A percentile compares a stretch with the other conserved stretches of the same genome.
Evolutionary conservation across 2,888 invertebrate species (phyloP).

Genomic region (Ptilodon capucinus): DNA sequence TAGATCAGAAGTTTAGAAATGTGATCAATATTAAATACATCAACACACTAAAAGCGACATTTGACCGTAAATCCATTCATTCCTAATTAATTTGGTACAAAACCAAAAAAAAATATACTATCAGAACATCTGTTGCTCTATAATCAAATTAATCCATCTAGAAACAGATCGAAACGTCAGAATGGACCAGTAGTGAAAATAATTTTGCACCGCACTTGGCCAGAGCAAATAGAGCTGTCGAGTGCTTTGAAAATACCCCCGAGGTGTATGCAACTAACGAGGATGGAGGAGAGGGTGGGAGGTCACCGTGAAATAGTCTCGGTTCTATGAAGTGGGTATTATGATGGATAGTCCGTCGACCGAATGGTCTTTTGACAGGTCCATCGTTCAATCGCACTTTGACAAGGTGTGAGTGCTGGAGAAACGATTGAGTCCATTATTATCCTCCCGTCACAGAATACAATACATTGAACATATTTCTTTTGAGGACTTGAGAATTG

Average conservation of each 20-base stretch:
- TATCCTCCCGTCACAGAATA: slow-evolving; percentile 50
- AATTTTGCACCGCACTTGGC: slow-evolving; percentile 62
- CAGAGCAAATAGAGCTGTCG: slow-evolving; percentile 33
- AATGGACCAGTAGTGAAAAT: slow-evolving; percentile 72
- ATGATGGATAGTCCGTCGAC: slow-evolving; percentile 74
- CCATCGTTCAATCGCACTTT: slow-evolving; percentile 77
- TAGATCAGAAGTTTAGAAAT: too few species aligned
- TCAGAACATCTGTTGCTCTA: slow-evolving; percentile 68
- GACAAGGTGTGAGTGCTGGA: slow-evolving; percentile 59
- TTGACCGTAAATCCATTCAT: too few species aligned
- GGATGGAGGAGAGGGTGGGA: slow-evolving; percentile 11
- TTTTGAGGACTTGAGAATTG: not conserved
- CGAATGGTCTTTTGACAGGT: slow-evolving; percentile 72
- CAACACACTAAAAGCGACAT: too few species aligned
- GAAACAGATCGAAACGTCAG: slow-evolving; percentile 80
- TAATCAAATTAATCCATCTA: slow-evolving; percentile 83
- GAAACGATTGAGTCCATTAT: slow-evolving; percentile 70
- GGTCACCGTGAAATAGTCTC: slow-evolving; percentile 45
- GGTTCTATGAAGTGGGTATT: slow-evolving; percentile 54
- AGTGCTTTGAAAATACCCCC: slow-evolving; percentile 4
- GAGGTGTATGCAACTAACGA: not conserved
- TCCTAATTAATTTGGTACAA: not conserved
- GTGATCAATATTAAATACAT: too few species aligned
- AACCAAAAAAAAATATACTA: not conserved
- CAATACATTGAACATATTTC: not conserved